Percentiles rank a stretch among this genome's conserved stretches.
phyloP scores from a whole-genome alignment of 2,797 vertebrate genomes.

The Alcedo quadribrachys region DNA sequence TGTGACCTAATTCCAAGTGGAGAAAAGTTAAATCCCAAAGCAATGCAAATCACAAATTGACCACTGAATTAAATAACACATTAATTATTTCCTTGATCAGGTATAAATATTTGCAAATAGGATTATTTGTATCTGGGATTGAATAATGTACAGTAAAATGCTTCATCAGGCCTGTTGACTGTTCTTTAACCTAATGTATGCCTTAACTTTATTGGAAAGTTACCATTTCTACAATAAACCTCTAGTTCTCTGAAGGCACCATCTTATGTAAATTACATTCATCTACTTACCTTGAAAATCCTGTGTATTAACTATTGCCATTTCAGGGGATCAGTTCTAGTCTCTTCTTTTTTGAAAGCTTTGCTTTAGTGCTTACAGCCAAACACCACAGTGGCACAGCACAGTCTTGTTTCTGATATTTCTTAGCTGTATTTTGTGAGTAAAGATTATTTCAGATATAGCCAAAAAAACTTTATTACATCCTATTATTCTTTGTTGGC shows the following conservation, averaged over 20 bases:
- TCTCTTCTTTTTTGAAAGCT: not conserved
- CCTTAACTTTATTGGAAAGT: not conserved
- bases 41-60: not conserved
- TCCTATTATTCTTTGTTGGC: not conserved
- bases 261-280: not conserved
- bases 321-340: not conserved
- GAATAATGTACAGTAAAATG: not conserved
- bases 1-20: not conserved
- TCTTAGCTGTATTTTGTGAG: not conserved
- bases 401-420: not conserved
- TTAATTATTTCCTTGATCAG: not conserved
- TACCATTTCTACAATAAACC: not conserved
- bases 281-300: not conserved
- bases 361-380: not conserved
- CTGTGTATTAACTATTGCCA: not conserved
- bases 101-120: not conserved
- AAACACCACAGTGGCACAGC: not conserved
- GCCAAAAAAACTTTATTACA: not conserved
- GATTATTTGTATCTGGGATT: not conserved
- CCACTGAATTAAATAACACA: not conserved
- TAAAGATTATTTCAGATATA: not conserved
- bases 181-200: not conserved
- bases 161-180: not conserved
- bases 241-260: not conserved
- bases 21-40: not conserved